Evolutionary conservation across 2,797 vertebrate genomes (phyloP), one percentile per base, ranked within the genome.

Genomic region (Chaetodon trifasciatus): DNA sequence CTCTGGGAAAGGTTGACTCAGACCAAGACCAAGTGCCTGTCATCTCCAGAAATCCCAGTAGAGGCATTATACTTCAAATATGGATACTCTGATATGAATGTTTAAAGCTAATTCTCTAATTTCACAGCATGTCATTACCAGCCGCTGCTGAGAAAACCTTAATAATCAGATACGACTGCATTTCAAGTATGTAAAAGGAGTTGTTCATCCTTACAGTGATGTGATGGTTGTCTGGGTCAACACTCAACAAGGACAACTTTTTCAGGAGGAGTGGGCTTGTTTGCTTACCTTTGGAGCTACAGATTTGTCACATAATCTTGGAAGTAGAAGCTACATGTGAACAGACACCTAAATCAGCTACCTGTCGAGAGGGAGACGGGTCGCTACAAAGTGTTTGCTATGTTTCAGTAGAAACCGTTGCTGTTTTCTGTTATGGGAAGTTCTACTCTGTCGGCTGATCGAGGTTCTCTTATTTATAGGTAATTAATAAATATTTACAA

Each of bases 301-400:
- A 63, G 39, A 75, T 68, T 37, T 69, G 64, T 79, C 68, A 64
- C 60, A 67, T 55, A 32, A 60, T 47, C 17, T 19, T 19, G 52
- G 40, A 32, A 70, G 65, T 44, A 64, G 60, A 60, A 62, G 46
- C 49, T 61, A 42, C 37, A 35, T 64, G 70, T 69, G 60, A 76
- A 77, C 24, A 73, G 57, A 82, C 66, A 63, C 39, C 39, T 81
- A 81, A 79, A 77, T 79, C 67, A 86, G 76, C 50, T 9, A 70
- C 70, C 70, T 67, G 69, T 84, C 74, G 3, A 37, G 9, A 37
- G 47, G 8, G 19, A 74, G 62, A 32, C 28, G 3, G 28, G 28
- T 32, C 3, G 28, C 28, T 32, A 32, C 2, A 32, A 32, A 32
- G 4, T 37, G 24, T 50, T 56, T 19, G 19, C 23, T 28, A 37